These are phyloP conservation scores for Liodrosophila aerea DNA, from an alignment of 2,888 invertebrate species.

Conservation along the genomic window DNA sequence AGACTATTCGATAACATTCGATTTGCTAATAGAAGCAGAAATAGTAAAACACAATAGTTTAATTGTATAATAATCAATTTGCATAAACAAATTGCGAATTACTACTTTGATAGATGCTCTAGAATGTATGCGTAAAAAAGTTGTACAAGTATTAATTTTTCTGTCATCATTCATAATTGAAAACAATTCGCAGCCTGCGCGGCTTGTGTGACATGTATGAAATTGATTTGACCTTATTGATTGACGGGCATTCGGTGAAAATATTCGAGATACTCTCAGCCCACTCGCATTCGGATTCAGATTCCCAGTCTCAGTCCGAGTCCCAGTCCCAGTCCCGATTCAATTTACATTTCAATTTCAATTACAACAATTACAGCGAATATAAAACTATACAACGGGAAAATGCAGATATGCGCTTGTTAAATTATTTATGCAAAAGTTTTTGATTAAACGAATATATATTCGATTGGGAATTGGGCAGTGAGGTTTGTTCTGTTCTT, in stretches of 20 bases:
- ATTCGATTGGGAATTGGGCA: constrained; percentile 8
- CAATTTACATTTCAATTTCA: constrained; percentile 36
- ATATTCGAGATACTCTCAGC: constrained; percentile 1
- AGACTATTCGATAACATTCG: constrained; percentile 18
- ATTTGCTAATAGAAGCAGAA: constrained; percentile 21
- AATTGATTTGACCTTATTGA: constrained; percentile 77
- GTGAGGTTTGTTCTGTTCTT: background rate
- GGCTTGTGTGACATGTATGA: constrained; percentile 12
- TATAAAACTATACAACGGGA: too few species aligned
- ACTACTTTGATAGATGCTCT: too few species aligned
- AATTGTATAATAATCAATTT: too few species aligned
- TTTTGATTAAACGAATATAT: constrained; percentile 31
- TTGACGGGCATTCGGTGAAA: constrained; percentile 46
- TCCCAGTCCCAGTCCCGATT: too few species aligned
- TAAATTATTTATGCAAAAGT: constrained; percentile 41
- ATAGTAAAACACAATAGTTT: too few species aligned
- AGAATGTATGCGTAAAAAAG: too few species aligned
- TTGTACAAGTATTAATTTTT: background rate
- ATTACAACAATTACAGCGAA: constrained; percentile 42
- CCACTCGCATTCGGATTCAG: too few species aligned
- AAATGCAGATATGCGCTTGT: constrained; percentile 11
- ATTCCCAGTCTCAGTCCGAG: too few species aligned
- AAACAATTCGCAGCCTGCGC: constrained; percentile 50
- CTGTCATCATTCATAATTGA: constrained; percentile 57
- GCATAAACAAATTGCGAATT: too few species aligned